A percentile compares a stretch with the other conserved stretches of the same genome.
Conservation (phyloP, 2,113 vertebrate genomes). For the Sphaerodactylus townsendi region DNA sequence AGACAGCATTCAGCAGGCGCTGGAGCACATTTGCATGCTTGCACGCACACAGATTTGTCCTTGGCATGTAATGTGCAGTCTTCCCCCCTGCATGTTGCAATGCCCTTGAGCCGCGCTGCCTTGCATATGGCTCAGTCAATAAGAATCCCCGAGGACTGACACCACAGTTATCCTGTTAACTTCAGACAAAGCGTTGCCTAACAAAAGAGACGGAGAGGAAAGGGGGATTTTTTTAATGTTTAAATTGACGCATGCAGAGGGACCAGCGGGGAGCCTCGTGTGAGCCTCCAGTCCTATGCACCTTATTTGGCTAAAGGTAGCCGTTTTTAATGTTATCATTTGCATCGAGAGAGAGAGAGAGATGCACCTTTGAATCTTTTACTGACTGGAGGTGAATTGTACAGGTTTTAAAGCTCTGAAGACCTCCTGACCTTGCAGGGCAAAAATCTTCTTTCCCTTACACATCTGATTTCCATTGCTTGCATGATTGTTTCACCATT, state of each 20-base stretch:
- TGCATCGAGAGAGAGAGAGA: neutral
- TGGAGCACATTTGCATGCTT: neutral
- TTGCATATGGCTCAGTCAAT: neutral
- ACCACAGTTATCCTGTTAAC: neutral
- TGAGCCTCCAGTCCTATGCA: neutral
- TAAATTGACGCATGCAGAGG: neutral
- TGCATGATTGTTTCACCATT: neutral
- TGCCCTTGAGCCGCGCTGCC: conserved; percentile 6
- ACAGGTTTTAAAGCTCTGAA: neutral
- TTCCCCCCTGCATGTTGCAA: neutral
- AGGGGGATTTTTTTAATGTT: neutral
- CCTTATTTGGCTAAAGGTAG: accelerated
- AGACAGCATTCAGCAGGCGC: too few species aligned
- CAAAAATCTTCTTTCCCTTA: neutral
- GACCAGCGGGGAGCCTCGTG: neutral
- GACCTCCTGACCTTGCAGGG: neutral
- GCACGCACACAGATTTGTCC: neutral
- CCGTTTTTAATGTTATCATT: accelerated
- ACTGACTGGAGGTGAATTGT: neutral
- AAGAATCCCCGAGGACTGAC: neutral
- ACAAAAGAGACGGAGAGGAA: neutral
- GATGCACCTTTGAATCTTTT: accelerated
- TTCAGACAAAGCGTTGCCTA: neutral
- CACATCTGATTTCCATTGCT: neutral
- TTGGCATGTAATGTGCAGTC: neutral